Evolutionary conservation across 2,113 vertebrate genomes (phyloP), one percentile per base, ranked within the genome.

Genomic region (Hyperoodon ampullatus): DNA sequence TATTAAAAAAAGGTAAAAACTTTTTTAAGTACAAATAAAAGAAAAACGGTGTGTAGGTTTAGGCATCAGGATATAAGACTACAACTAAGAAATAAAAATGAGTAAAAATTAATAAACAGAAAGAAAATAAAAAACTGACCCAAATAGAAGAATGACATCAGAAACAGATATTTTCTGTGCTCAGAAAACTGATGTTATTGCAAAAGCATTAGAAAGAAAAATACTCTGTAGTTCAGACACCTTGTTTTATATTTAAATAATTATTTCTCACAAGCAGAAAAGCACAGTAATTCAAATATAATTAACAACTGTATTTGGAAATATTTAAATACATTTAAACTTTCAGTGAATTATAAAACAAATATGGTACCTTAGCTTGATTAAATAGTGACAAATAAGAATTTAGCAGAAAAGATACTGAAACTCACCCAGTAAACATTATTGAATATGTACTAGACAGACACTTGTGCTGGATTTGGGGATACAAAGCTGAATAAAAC

Each of bases 251-350:
- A 90, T 50, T 84, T 44, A 92, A 75, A 96, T 72, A 4, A 94
- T 72, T 68, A 88, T 19, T 66, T 47, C n/a, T 96, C 84, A 94
- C 1, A 84, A 84, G 19, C 21, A 90, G 10, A 95, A 88, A 84
- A 94, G 2, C 8, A 74, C 8, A 88, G 15, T 33, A 66, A 88
- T 90, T 85, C 18, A 94, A 95, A 96, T 74, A 80, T 47, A 95
- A 86, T 72, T 82, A 94, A 70, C 68, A 88, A 70, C 1, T 78
- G 1, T 42, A 93, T 87, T 95, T 80, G 65, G 16, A 95, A 95
- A 91, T 63, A 95, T 58, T 93, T 65, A 91, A 94, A 94, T 81
- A 94, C 15, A 91, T 66, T 95, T 92, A 82, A 90, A 93, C 10
- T 66, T 95, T 42, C 24, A 82, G 19, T 50, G 19, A 26, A 13